Evolutionary conservation across 2,797 vertebrate genomes (phyloP).

Genomic region (Sitta carolinensis): DNA sequence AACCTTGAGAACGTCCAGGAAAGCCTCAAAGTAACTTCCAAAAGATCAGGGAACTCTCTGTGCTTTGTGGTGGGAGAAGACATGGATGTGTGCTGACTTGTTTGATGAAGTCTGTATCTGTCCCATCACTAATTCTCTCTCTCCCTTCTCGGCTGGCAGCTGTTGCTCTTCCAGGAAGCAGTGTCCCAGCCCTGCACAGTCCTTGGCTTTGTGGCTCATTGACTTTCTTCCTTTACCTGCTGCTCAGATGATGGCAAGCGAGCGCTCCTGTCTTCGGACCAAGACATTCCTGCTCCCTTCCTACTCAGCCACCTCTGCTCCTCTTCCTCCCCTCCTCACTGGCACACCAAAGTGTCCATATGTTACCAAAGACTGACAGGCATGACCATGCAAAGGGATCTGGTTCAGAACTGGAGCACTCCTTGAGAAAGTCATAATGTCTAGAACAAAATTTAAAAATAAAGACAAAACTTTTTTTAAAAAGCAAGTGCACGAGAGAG

Average conservation of each 20-base stretch:
- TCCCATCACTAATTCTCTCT: conserved; percentile 19
- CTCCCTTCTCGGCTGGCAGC: conserved; percentile 64
- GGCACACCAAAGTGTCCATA: conserved; percentile 85
- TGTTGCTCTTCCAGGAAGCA: conserved; percentile 75
- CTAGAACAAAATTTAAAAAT: conserved; percentile 52
- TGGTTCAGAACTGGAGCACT: conserved; percentile 66
- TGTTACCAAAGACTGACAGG: conserved; percentile 83
- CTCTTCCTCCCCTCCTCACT: conserved; percentile 73
- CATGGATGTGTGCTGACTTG: background rate
- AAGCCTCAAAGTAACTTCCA: background rate
- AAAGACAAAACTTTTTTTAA: conserved; percentile 7
- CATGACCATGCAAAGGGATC: conserved; percentile 66
- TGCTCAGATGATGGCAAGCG: conserved; percentile 80
- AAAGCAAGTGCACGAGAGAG: conserved; percentile 9
- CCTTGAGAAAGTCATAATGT: conserved; percentile 69
- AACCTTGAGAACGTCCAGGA: background rate
- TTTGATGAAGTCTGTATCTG: background rate
- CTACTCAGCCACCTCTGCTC: conserved; percentile 63
- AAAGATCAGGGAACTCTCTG: background rate
- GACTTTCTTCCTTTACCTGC: conserved; percentile 73
- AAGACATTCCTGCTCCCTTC: conserved; percentile 71
- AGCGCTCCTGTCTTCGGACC: conserved; percentile 59
- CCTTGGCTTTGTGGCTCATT: conserved; percentile 61
- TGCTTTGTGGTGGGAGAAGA: background rate
- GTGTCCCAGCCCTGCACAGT: conserved; percentile 36